These are phyloP conservation scores for Bovichtus variegatus DNA, from an alignment of 2,797 vertebrate genomes.

Conservation along the genomic window DNA sequence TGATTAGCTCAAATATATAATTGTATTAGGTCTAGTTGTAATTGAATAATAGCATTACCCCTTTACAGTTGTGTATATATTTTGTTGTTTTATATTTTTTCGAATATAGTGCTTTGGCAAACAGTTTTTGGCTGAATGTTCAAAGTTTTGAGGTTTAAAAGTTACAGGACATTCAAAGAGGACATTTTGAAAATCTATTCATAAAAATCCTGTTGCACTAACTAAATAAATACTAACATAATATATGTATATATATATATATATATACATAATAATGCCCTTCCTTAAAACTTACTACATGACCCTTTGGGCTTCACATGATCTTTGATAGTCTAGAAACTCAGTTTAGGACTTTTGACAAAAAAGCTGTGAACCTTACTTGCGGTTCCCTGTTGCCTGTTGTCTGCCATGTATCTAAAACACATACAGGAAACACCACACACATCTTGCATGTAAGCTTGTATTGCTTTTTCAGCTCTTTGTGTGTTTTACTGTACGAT, in stretches of 20 bases:
- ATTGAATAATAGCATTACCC: neutral
- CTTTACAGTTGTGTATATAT: rapidly evolving
- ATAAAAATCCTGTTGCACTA: neutral
- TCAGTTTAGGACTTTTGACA: too few species aligned
- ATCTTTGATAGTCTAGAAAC: too few species aligned
- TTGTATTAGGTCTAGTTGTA: neutral
- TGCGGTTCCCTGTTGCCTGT: too few species aligned
- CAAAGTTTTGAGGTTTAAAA: neutral
- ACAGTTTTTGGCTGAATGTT: neutral
- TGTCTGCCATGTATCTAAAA: neutral
- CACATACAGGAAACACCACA: neutral
- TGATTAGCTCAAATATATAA: neutral
- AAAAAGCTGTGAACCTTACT: too few species aligned
- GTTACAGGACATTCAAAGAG: neutral
- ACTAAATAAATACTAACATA: too few species aligned
- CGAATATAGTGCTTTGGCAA: neutral
- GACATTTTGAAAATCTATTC: neutral
- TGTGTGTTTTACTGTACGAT: neutral
- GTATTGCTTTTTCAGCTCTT: neutral
- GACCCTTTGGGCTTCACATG: too few species aligned
- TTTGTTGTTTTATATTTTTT: neutral
- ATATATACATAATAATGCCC: too few species aligned
- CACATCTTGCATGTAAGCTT: neutral
- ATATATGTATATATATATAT: too few species aligned
- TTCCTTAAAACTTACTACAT: too few species aligned